Percentiles rank a stretch among this genome's conserved stretches.
phyloP scores from a whole-genome alignment of 1,140 invertebrate genomes.

The Drosophila arawakana region DNA sequence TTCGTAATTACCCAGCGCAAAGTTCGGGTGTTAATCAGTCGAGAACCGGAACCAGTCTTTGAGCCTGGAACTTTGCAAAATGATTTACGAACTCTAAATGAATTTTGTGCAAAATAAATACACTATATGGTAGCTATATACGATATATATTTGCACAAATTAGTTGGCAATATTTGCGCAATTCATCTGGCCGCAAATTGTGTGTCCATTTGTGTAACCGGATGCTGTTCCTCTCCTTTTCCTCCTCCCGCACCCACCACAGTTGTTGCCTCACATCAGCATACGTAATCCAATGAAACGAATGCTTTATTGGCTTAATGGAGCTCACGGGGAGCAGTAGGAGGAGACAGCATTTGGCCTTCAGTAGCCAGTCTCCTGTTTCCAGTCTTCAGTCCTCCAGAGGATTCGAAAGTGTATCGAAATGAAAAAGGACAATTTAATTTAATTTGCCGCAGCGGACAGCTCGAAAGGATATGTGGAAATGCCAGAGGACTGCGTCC shows the following conservation, averaged over 20 bases:
- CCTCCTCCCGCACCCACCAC: neutral
- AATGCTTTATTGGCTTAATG: constrained; percentile 82
- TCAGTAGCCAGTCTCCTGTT: neutral
- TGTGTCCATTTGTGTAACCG: constrained; percentile 64
- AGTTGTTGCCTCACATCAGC: constrained; percentile 59
- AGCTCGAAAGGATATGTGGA: constrained; percentile 56
- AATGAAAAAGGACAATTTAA: constrained; percentile 83
- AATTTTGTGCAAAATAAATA: constrained; percentile 39
- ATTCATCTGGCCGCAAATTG: constrained; percentile 67
- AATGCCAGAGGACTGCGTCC: constrained; percentile 39
- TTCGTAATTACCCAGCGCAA: constrained; percentile 47
- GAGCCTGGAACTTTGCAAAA: constrained; percentile 36
- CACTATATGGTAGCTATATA: no score
- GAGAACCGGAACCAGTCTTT: constrained; percentile 15
- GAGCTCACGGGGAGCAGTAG: constrained; percentile 59
- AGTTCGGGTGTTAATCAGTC: constrained; percentile 33
- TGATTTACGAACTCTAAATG: constrained; percentile 48
- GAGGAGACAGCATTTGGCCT: neutral
- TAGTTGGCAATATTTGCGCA: constrained; percentile 44
- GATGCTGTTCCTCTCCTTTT: constrained; percentile 19
- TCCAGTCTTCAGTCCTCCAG: constrained; percentile 36
- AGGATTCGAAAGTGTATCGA: constrained; percentile 77
- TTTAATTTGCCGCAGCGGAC: constrained; percentile 70
- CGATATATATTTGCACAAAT: constrained; percentile 40
- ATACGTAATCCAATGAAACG: constrained; percentile 82